Evolutionary conservation across 2,113 vertebrate genomes (phyloP).

Genomic region (Gasterosteus aculeatus): DNA sequence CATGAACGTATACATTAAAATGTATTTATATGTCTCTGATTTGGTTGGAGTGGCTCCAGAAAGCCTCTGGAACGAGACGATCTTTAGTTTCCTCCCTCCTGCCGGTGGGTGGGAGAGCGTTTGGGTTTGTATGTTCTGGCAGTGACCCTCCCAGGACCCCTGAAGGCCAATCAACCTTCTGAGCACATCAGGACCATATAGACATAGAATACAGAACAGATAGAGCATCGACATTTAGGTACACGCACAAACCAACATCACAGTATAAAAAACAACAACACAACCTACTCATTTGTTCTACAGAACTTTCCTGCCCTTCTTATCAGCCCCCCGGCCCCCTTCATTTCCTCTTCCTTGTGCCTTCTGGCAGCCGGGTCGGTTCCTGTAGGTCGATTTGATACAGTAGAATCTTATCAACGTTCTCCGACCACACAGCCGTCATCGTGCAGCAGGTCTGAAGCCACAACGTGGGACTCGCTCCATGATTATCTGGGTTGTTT

Average conservation of each 20-base stretch:
- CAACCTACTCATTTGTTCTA: background rate
- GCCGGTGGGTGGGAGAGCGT: background rate
- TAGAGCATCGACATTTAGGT: conserved; percentile 73
- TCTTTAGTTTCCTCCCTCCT: too few species aligned
- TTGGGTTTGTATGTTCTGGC: conserved; percentile 29
- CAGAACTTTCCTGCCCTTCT: background rate
- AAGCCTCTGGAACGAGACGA: too few species aligned
- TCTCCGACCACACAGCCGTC: conserved; percentile 17
- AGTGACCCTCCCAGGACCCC: conserved; percentile 24
- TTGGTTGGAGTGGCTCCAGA: too few species aligned
- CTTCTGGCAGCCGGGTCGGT: conserved; percentile 30
- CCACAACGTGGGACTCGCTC: background rate
- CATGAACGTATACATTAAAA: background rate
- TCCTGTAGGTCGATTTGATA: conserved; percentile 30
- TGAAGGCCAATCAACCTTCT: conserved; percentile 18
- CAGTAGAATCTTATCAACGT: conserved; percentile 48
- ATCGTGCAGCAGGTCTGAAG: background rate
- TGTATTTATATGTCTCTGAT: background rate
- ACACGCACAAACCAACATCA: conserved; percentile 66
- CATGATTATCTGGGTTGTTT: background rate
- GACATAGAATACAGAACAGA: conserved; percentile 56
- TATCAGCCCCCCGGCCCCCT: background rate
- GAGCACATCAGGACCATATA: conserved; percentile 30
- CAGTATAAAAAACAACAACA: conserved; percentile 71
- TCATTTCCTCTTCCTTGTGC: conserved; percentile 14